phyloP scores from a whole-genome alignment of 2,113 vertebrate species.

The Sterrhoptilus dennistouni region DNA sequence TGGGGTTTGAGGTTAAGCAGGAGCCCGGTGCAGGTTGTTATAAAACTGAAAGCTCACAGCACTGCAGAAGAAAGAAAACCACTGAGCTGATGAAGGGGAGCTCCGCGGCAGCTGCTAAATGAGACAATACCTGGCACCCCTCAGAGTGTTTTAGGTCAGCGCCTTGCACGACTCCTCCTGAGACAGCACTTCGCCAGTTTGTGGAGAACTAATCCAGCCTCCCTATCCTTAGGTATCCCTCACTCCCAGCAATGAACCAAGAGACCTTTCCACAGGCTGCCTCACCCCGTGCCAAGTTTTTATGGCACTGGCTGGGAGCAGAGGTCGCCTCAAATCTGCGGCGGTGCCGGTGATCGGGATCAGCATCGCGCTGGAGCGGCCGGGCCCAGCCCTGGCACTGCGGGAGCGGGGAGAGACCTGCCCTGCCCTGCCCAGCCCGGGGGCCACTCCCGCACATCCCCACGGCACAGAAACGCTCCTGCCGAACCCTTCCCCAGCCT shows the following conservation, averaged over 20 bases:
- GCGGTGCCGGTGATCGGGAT: accelerated
- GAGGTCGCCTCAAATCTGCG: neutral
- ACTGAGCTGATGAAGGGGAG: neutral
- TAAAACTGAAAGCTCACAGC: neutral
- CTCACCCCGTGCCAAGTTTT: neutral
- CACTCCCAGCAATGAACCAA: neutral
- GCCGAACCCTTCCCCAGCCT: neutral
- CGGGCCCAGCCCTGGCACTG: accelerated
- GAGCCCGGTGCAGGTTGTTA: neutral
- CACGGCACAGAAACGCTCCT: accelerated
- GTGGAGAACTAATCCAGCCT: accelerated
- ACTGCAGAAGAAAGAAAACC: neutral
- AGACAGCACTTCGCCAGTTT: neutral
- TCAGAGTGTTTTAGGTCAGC: neutral
- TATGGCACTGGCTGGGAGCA: neutral
- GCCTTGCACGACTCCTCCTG: too few relatives aligned
- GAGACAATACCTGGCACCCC: neutral
- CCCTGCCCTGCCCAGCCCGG: neutral
- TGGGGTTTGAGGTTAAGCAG: neutral
- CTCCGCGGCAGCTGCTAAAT: neutral
- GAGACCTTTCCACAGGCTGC: neutral
- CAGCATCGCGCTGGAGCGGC: neutral
- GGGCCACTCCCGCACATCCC: neutral
- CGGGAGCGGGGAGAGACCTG: neutral
- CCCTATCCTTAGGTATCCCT: accelerated